Evolutionary conservation across 2,888 invertebrate species (phyloP).

Genomic region (Caenorhabditis afra): DNA sequence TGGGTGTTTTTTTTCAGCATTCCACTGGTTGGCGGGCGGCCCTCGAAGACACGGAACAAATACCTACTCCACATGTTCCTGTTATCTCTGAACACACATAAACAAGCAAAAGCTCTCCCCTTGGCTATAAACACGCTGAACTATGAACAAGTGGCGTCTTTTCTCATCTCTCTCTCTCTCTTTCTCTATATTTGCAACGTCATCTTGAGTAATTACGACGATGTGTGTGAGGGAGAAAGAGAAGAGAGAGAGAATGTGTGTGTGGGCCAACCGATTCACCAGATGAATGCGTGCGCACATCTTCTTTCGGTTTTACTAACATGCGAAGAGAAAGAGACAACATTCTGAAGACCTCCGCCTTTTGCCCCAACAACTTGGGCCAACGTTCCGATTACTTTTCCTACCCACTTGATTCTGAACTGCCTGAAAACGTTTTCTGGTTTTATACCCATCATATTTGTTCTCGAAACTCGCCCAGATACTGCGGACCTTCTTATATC

Average conservation of each 20-base stretch:
- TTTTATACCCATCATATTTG: no score
- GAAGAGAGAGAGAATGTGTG: constrained; percentile 18
- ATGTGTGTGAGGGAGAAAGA: constrained; percentile 9
- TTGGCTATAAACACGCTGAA: constrained; percentile 40
- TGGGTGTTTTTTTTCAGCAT: background rate
- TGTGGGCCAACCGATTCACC: constrained; percentile 53
- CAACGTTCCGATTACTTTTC: background rate
- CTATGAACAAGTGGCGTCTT: constrained; percentile 53
- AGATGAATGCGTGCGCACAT: constrained; percentile 52
- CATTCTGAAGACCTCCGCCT: background rate
- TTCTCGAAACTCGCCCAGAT: no score
- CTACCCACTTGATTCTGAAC: no score
- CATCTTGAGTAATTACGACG: constrained; percentile 58
- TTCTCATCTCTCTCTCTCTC: constrained; percentile 5
- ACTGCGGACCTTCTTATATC: no score
- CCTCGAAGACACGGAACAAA: constrained; percentile 2
- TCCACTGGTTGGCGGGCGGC: background rate
- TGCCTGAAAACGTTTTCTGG: no score
- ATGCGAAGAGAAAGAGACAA: constrained; percentile 8
- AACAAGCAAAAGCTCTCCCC: background rate
- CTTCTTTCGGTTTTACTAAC: constrained; percentile 35
- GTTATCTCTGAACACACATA: constrained; percentile 47
- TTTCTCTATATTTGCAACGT: constrained; percentile 36
- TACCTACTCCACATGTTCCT: constrained; percentile 27
- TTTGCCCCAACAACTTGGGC: constrained; percentile 18